phyloP scores from a whole-genome alignment of 2,888 invertebrate genomes.

The Idaea biselata region DNA sequence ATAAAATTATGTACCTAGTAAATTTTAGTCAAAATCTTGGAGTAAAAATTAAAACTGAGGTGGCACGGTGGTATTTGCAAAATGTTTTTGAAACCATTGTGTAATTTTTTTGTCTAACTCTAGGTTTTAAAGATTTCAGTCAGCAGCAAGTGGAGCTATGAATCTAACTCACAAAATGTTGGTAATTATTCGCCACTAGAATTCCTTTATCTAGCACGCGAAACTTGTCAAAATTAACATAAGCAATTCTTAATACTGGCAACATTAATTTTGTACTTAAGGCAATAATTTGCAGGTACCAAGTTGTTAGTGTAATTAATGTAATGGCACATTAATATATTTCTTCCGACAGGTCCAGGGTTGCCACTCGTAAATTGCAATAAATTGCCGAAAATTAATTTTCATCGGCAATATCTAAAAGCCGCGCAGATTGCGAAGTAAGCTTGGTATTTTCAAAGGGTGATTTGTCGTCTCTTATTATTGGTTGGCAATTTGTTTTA shows the following conservation, averaged over 20 bases:
- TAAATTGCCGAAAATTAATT: slow-evolving; percentile 36
- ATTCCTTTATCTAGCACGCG: slow-evolving; percentile 24
- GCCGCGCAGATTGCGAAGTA: slow-evolving; percentile 22
- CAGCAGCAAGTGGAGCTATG: neutral
- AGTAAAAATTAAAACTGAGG: no score
- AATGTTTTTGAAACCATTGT: no score
- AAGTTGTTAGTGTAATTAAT: slow-evolving; percentile 44
- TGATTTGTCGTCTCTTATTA: slow-evolving; percentile 26
- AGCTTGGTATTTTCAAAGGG: slow-evolving; percentile 15
- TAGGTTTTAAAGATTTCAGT: no score
- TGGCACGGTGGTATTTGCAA: no score
- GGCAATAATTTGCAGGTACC: slow-evolving; percentile 39
- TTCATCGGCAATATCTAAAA: slow-evolving; percentile 36
- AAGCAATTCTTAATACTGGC: slow-evolving; percentile 27
- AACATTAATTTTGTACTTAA: slow-evolving; percentile 41
- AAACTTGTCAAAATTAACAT: slow-evolving; percentile 39
- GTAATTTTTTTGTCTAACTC: no score
- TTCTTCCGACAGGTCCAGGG: slow-evolving; percentile 38
- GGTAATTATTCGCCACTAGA: slow-evolving; percentile 13
- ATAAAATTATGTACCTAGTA: no score
- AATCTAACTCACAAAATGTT: slow-evolving; percentile 3
- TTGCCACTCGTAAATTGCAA: slow-evolving; percentile 36
- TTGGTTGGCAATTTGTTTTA: slow-evolving; percentile 2
- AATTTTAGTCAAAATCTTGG: no score
- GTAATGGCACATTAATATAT: slow-evolving; percentile 44